A percentile compares a stretch with the other conserved stretches of the same genome.
These are phyloP conservation scores for Steinernema scapterisci DNA, from an alignment of 2,888 invertebrate species.

Conservation along the genomic window DNA sequence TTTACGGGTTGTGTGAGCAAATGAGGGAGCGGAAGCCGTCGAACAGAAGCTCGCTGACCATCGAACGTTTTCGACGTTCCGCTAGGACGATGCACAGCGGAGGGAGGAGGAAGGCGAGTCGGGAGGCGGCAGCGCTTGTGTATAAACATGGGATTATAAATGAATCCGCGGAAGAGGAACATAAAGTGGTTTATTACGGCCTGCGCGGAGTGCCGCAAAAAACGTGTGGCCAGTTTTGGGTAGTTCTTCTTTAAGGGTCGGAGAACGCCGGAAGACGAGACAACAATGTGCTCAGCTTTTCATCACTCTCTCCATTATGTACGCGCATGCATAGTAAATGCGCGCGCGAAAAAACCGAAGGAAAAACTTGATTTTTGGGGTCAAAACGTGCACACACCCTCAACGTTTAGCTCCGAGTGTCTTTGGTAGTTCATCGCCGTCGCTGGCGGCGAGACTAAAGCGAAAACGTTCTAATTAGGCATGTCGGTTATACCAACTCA, in stretches of 20 bases:
- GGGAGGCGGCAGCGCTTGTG: neutral
- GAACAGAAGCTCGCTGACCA: neutral
- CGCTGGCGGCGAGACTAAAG: neutral
- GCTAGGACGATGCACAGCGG: neutral
- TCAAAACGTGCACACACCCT: neutral
- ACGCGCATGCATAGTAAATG: slow-evolving; percentile 29
- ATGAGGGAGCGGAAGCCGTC: neutral
- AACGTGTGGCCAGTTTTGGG: neutral
- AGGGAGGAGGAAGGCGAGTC: neutral
- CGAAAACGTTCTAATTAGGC: slow-evolving; percentile 24
- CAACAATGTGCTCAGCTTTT: neutral
- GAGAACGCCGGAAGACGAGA: neutral
- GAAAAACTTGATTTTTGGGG: slow-evolving; percentile 28
- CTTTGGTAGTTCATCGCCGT: neutral
- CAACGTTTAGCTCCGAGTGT: too few relatives aligned
- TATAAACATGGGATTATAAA: slow-evolving; percentile 11
- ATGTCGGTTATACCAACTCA: slow-evolving; percentile 23
- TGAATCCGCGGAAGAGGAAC: slow-evolving; percentile 18
- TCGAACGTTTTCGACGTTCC: neutral
- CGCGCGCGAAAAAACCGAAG: neutral
- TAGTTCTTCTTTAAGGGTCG: neutral
- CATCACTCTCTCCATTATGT: neutral
- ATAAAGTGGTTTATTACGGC: slow-evolving; percentile 19
- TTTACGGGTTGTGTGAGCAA: neutral
- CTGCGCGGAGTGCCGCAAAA: neutral